Conservation (phyloP, 30 jellyfish, hydroid and myxozoan genomes). For the Hydractinia echinata region DNA sequence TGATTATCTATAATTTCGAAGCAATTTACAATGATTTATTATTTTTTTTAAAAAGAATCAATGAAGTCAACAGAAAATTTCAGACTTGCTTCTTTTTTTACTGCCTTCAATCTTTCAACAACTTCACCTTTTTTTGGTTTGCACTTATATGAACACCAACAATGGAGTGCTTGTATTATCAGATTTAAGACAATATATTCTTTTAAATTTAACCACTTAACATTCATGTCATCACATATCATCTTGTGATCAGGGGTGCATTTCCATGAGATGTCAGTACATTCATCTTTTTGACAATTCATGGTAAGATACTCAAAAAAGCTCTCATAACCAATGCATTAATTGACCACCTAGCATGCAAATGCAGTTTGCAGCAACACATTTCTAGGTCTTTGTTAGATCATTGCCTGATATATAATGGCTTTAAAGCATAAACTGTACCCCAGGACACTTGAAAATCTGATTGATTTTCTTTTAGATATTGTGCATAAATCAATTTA, state of each 20-base stretch:
- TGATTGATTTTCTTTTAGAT: conserved; percentile 11
- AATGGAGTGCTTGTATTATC: background rate
- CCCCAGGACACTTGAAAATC: conserved; percentile 37
- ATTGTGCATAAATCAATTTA: conserved; percentile 24
- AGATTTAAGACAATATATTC: no score
- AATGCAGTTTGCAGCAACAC: conserved; percentile 50
- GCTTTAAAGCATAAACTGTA: conserved; percentile 34
- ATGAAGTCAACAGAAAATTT: background rate
- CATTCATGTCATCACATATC: background rate
- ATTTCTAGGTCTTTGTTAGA: conserved; percentile 37
- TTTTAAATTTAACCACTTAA: background rate
- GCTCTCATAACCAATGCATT: background rate
- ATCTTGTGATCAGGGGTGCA: conserved; percentile 4
- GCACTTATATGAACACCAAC: background rate
- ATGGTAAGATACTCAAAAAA: background rate
- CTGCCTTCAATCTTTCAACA: background rate
- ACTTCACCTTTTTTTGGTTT: conserved; percentile 22
- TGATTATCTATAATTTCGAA: background rate
- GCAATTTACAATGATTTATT: conserved; percentile 3
- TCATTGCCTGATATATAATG: conserved; percentile 42
- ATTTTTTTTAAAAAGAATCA: conserved; percentile 10
- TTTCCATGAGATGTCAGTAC: background rate
- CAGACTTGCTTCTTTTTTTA: background rate
- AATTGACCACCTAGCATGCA: conserved; percentile 51
- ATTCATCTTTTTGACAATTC: conserved; percentile 10